A percentile compares a stretch with the other conserved stretches of the same genome.
These are phyloP conservation scores for Drosophila prostipennis DNA, from an alignment of 2,888 invertebrate genomes.

Conservation along the genomic window DNA sequence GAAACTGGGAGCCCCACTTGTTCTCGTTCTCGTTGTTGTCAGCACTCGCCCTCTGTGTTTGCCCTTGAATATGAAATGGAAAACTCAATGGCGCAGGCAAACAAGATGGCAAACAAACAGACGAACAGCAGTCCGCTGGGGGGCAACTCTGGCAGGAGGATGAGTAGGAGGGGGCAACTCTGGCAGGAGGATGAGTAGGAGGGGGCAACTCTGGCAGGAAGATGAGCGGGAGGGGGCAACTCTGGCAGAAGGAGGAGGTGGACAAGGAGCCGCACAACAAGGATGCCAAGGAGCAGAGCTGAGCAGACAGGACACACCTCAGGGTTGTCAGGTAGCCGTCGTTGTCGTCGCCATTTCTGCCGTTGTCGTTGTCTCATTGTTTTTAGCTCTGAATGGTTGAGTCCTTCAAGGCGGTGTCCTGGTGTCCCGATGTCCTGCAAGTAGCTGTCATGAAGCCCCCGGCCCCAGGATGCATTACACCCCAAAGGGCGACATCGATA, in stretches of 20 bases:
- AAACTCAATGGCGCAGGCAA: conserved; percentile 52
- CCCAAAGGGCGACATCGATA: conserved; percentile 8
- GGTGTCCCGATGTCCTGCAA: background rate
- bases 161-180: too few relatives aligned
- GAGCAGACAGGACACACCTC: conserved; percentile 44
- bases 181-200: too few relatives aligned
- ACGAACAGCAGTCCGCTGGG: conserved; percentile 14
- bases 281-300: conserved; percentile 1
- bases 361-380: conserved; percentile 34
- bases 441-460: conserved; percentile 7
- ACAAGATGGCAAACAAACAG: conserved; percentile 46
- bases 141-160: conserved; percentile 2
- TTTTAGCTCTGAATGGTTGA: conserved; percentile 21
- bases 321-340: conserved; percentile 51
- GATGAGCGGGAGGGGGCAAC: background rate
- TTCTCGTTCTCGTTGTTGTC: conserved; percentile 4
- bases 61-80: conserved; percentile 58
- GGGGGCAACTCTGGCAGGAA: conserved; percentile 2
- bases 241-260: background rate
- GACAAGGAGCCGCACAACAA: background rate
- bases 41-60: conserved; percentile 38
- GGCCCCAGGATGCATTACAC: background rate
- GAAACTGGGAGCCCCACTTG: background rate
- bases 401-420: conserved; percentile 2
- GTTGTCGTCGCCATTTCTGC: conserved; percentile 38